Evolutionary conservation across 2,888 invertebrate species (phyloP), one percentile per base, ranked within the genome.

Genomic region (Orgyia antiqua): DNA sequence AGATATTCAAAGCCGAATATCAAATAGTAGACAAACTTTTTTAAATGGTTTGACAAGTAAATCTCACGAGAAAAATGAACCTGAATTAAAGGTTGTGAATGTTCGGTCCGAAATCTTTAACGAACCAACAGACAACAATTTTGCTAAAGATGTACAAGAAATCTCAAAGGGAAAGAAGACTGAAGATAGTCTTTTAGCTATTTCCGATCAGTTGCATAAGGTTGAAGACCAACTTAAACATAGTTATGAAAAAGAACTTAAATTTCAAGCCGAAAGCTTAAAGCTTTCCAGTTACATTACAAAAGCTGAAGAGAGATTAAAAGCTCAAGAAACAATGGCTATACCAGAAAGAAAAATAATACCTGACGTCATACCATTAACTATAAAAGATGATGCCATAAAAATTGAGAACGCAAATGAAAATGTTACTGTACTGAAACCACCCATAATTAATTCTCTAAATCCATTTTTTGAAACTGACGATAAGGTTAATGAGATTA

Each of bases 191-290:
- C 72, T 87, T 39, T 51, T 87, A 43, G 75, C 75, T 30, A 87
- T 87, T 58, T 87, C 87, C 11, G 64, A 86, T 55, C 87, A 87
- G 51, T 48, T 87, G 24, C 68, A 82, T 42, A 84, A 77, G 68
- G 84, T 83, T 13, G 87, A 87, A 69, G 77, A 82, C 51, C 78
- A 83, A 45, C 55, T 87, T 13, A 87, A 87, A 47, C 76, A 76
- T 45, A 83, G 77, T 62, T 69, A 70, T 51, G 87, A 87, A 54
- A 84, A 78, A 43, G 84, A 84, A 48, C 47, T 77, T n/a, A 71
- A 76, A 38, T 58, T 79, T 31, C 67, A 67, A 33, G 77, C 80
- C 42, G 79, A 86, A 58, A 75, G 69, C 40, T 27, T 59, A 27
- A 69, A 63, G 34, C 55, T 77, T 23, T 65, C 69, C 1, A 63